Evolutionary conservation across 2,797 vertebrate genomes (phyloP).

Genomic region (Mus caroli): DNA sequence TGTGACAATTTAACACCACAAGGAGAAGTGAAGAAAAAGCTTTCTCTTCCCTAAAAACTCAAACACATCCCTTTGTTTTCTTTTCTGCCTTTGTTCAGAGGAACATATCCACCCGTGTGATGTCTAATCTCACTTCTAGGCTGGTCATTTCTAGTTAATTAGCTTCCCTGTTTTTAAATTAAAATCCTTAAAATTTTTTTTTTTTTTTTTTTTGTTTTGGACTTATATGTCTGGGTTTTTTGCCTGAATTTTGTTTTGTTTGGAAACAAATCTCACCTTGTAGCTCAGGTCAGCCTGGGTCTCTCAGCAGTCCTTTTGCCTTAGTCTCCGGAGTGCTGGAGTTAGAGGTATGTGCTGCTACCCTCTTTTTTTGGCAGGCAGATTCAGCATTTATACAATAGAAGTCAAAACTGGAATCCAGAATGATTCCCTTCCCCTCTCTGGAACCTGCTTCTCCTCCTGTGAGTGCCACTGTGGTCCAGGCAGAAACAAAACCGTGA

Average conservation of each 20-base stretch:
- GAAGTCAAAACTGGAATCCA: neutral
- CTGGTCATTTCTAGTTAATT: neutral
- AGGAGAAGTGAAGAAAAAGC: neutral
- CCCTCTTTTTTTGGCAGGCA: neutral
- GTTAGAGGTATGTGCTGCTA: neutral
- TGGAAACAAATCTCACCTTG: neutral
- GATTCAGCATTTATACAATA: neutral
- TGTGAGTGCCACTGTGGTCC: fast-evolving
- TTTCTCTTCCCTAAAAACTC: neutral
- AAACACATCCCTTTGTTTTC: neutral
- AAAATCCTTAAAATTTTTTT: neutral
- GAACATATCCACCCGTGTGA: neutral
- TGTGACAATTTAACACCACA: neutral
- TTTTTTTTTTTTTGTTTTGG: neutral
- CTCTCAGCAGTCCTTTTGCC: neutral
- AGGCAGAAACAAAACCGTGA: neutral
- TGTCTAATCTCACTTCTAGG: neutral
- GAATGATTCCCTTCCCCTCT: neutral
- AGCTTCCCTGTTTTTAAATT: neutral
- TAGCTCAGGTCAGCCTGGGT: neutral
- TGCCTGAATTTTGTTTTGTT: neutral
- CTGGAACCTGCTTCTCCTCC: neutral
- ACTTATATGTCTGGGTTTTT: neutral
- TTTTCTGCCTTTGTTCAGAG: neutral
- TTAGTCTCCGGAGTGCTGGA: neutral